A percentile compares a stretch with the other conserved stretches of the same genome.
phyloP scores from a whole-genome alignment of 2,797 vertebrate species.

The Spea hammondii region DNA sequence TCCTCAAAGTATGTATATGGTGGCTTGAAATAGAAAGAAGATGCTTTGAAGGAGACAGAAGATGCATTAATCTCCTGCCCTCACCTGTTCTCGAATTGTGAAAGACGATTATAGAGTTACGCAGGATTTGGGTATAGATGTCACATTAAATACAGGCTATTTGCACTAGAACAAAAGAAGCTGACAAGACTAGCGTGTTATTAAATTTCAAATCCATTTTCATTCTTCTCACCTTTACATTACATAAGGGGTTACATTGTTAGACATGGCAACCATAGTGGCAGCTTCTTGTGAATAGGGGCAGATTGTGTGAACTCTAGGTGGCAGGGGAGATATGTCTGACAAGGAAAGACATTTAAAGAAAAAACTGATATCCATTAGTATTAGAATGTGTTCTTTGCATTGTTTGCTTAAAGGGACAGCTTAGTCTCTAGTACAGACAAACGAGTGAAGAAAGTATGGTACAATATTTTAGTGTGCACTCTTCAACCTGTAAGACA shows the following conservation, averaged over 20 bases:
- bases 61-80: neutral
- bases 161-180: neutral
- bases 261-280: neutral
- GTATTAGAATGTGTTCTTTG: neutral
- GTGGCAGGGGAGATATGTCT: neutral
- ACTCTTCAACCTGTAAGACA: no score
- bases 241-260: neutral
- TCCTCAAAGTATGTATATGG: no score
- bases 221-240: neutral
- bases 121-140: neutral
- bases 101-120: neutral
- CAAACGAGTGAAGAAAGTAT: no score
- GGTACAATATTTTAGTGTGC: no score
- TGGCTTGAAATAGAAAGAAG: no score
- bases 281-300: neutral
- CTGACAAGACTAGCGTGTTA: conserved; percentile 4
- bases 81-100: neutral
- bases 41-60: neutral
- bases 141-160: neutral
- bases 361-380: neutral
- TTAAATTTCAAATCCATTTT: neutral
- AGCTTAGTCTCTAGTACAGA: no score
- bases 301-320: neutral
- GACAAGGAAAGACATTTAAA: conserved; percentile 1
- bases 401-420: no score